phyloP scores from a whole-genome alignment of 2,113 vertebrate species.

The Peromyscus maniculatus region DNA sequence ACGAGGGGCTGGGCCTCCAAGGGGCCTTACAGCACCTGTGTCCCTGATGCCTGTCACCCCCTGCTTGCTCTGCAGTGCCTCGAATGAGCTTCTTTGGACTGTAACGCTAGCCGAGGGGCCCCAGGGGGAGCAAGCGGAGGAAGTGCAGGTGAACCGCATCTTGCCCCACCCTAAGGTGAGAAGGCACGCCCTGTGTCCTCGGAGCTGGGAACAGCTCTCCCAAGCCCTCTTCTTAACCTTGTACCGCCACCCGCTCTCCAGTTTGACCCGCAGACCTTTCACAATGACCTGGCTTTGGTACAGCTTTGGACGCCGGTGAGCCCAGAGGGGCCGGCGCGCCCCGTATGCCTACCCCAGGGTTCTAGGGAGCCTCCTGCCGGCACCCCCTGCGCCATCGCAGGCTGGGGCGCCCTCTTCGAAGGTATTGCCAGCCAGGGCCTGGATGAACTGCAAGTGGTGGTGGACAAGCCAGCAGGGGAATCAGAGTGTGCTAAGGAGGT shows the following conservation, averaged over 20 bases:
- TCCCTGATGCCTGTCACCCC: background rate
- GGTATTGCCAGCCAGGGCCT: slow-evolving; percentile 85
- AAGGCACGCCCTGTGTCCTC: background rate
- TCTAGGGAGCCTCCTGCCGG: slow-evolving; percentile 90
- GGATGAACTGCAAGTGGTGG: background rate
- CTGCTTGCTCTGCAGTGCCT: slow-evolving; percentile 84
- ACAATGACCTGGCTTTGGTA: slow-evolving; percentile 95
- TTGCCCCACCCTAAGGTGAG: slow-evolving; percentile 95
- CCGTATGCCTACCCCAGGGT: slow-evolving; percentile 92
- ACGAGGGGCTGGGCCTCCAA: background rate
- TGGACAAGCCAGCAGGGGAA: no score
- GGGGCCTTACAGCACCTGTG: background rate
- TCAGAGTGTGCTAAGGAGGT: no score
- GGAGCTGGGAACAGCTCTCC: background rate
- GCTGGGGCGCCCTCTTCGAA: slow-evolving; percentile 97
- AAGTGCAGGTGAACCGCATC: slow-evolving; percentile 93
- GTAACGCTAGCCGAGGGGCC: slow-evolving; percentile 93
- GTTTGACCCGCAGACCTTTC: slow-evolving; percentile 97
- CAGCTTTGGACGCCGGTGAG: slow-evolving; percentile 91
- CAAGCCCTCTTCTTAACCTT: background rate
- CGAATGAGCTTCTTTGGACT: slow-evolving; percentile 94
- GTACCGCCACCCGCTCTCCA: slow-evolving; percentile 77
- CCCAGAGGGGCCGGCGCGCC: slow-evolving; percentile 85
- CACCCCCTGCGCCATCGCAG: slow-evolving; percentile 93
- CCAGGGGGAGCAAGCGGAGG: slow-evolving; percentile 88